Evolutionary conservation across 2,113 vertebrate genomes (phyloP), one percentile per base, ranked within the genome.

Genomic region (Marmota monax): DNA sequence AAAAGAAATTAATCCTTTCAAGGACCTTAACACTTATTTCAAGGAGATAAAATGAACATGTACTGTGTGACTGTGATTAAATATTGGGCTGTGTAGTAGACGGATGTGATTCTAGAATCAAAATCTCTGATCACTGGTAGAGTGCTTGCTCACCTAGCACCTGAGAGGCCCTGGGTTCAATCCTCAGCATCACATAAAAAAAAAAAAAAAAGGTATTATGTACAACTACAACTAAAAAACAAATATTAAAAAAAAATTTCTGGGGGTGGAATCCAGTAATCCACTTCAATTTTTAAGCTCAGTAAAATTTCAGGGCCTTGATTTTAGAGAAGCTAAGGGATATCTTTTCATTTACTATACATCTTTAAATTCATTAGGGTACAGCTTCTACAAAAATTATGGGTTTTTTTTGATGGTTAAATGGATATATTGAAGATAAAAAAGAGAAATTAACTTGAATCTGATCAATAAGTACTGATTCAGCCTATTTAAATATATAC

Each of bases 1-100:
- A 51, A 51, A 78, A 61, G 69, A 77, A 63, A 3, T 65, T 45
- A 84, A 87, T 77, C 61, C n/a, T 92, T 79, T 86, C 53, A 78
- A 91, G 37, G 13, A 53, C 72, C 48, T 63, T 63, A 88, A 63
- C 27, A 85, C 51, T 94, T 89, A 89, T 16, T 61, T 78, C 39
- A 51, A 58, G 56, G 74, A 92, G 48, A 92, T 78, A 48, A 78
- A 82, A 88, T 83, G 82, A 92, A 95, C 17, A 67, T 25, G 14
- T 22, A 89, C 1, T 17, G 87, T 61, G 25, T 20, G 32, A 29
- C 45, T 63, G 34, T 61, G 51, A 29, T 80, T 92, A 90, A 91
- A 69, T 74, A 87, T 3, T 18, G 27, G 73, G 13, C 58, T 92
- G 1, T 53, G 13, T 58, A 90, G 6, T 32, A 88, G 53, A 93